Base-by-base conservation (phyloP, 1,140 invertebrate species). In the Caenorhabditis inopinata region DNA sequence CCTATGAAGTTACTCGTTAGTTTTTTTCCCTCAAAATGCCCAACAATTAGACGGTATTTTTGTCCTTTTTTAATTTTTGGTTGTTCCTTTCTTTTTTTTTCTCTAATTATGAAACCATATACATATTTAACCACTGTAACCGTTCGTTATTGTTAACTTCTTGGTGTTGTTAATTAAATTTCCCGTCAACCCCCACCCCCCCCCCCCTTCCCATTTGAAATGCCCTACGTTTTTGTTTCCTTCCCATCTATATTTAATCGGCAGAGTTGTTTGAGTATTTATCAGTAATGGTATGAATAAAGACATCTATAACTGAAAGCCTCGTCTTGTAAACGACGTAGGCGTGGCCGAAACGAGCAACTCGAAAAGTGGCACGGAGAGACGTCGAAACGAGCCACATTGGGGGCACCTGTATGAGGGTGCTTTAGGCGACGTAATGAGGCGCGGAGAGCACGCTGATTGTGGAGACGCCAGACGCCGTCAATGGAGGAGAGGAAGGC, bases 331-430 rank as follows among this genome's bases (percentile, higher is more conserved):
- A n/a, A 42, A 42, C 38, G 38, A 42, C 38, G 5, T 42, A 42
- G 14, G 14, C 38, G 38, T 42, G 38, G 5, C 38, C 38, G 38
- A 42, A n/a, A n/a, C n/a, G 49, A 51, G 49, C 49, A 51, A 51
- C 49, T 51, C 21, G 27, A 25, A 51, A 51, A 51, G 49, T 51
- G 49, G 4, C 11, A 18, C 6, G 21, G 18, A 11, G 49, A 7
- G 11, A 25, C 49, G 7, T 25, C 58, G 58, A 68, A 68, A 68
- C 51, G 58, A 38, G 58, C 58, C 58, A 18, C 29, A 68, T 68
- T 62, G 53, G 32, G n/a, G 58, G 58, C 58, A 68, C 58, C 58
- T 68, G 58, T 68, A 68, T 38, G 58, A 16, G 58, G 32, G 58
- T 35, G 32, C 51, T 58, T 58, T 32, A 42, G 38, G 14, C 38